A percentile compares a stretch with the other conserved stretches of the same genome.
These are phyloP conservation scores for Nasonovia ribisnigri DNA, from an alignment of 2,888 invertebrate species.

Conservation along the genomic window DNA sequence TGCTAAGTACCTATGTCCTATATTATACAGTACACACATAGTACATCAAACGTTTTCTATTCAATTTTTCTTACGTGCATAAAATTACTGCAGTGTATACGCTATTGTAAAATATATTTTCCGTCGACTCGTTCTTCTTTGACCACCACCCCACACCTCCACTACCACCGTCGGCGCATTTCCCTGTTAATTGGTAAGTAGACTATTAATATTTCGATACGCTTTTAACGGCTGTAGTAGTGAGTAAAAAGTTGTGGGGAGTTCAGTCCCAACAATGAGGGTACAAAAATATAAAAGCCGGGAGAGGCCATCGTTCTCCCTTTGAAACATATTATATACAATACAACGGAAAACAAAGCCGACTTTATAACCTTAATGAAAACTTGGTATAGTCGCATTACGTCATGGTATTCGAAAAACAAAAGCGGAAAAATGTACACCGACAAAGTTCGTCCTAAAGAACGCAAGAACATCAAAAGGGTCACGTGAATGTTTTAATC, in stretches of 20 bases:
- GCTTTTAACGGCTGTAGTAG: too few species aligned
- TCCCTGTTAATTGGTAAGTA: not conserved
- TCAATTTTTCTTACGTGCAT: not conserved
- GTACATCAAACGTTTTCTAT: not conserved
- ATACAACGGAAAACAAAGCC: slow-evolving; percentile 40
- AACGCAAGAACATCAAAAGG: slow-evolving; percentile 53
- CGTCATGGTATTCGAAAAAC: not conserved
- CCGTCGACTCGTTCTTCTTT: not conserved
- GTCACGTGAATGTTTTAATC: slow-evolving; percentile 47
- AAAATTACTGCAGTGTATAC: not conserved
- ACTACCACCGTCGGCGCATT: not conserved
- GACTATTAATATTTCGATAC: not conserved
- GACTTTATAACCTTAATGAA: slow-evolving; percentile 57
- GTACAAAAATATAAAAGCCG: not conserved
- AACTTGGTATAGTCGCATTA: slow-evolving; percentile 40
- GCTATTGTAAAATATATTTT: not conserved
- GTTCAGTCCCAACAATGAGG: not conserved
- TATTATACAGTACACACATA: not conserved
- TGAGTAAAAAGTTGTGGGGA: not conserved
- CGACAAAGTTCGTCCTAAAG: slow-evolving; percentile 39
- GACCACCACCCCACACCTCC: accelerated
- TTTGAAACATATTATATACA: slow-evolving; percentile 27
- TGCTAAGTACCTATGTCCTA: not conserved
- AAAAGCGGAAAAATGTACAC: slow-evolving; percentile 40
- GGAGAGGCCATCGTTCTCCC: not conserved